Conservation (phyloP, 2,888 invertebrate species). For the Sclerodermus sp. region DNA sequence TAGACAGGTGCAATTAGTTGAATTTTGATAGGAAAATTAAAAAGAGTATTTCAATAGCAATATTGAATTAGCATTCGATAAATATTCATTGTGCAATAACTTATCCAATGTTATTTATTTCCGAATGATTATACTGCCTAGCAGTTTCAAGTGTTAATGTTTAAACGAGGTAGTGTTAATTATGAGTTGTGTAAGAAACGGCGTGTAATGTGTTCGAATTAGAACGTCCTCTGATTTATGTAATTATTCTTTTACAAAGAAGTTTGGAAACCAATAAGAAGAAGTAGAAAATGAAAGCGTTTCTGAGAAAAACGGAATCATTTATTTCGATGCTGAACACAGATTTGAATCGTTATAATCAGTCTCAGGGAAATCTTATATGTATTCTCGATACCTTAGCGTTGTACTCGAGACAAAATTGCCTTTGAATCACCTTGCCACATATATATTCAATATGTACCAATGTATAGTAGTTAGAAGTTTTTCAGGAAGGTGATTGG, state of each 20-base stretch:
- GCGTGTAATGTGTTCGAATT: no score
- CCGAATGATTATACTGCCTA: conserved; percentile 1
- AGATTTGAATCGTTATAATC: conserved; percentile 47
- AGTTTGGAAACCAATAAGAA: no score
- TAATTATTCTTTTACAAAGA: no score
- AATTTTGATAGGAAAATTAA: neutral
- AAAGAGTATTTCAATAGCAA: conserved; percentile 2
- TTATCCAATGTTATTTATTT: conserved; percentile 13
- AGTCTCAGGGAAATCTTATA: conserved; percentile 54
- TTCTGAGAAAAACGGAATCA: no score
- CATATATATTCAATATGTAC: conserved; percentile 6
- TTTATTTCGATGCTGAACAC: conserved; percentile 29
- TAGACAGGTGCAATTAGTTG: neutral
- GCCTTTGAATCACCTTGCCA: neutral
- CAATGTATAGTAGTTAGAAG: conserved; percentile 8
- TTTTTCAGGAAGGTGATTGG: neutral
- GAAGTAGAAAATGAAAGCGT: conserved; percentile 6
- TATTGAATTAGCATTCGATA: conserved; percentile 6
- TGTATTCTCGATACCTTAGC: conserved; percentile 43
- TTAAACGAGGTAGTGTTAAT: neutral
- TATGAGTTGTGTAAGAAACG: no score
- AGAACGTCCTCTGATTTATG: no score
- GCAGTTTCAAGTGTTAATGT: neutral
- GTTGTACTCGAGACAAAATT: conserved; percentile 19
- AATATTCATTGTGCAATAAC: conserved; percentile 29